Percentiles rank a stretch among this genome's conserved stretches.
phyloP scores from a whole-genome alignment of 37 sponge, comb jelly and placozoan genomes.

The Ianthella basta region DNA sequence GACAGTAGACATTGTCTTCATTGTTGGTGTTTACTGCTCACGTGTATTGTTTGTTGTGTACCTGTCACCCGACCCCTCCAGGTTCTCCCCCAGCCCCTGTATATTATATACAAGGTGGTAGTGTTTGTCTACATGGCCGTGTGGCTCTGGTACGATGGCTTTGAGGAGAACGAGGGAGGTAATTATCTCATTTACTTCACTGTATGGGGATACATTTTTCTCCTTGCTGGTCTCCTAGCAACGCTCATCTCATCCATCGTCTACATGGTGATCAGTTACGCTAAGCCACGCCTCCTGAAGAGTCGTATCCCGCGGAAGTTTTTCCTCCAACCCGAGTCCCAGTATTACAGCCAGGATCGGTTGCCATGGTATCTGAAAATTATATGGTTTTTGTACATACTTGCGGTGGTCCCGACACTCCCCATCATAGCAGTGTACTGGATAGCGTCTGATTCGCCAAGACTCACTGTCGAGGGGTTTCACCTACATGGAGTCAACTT shows the following conservation, averaged over 20 bases:
- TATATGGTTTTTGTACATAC: constrained; percentile 44
- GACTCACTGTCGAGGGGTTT: background rate
- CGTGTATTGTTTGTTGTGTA: background rate
- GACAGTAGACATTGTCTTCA: too few relatives aligned
- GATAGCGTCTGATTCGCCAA: background rate
- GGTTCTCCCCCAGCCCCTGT: constrained; percentile 63
- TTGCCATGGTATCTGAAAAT: constrained; percentile 55
- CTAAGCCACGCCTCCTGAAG: background rate
- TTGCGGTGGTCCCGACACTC: background rate
- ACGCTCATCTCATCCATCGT: background rate
- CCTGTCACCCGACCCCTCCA: background rate
- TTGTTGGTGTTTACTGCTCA: background rate
- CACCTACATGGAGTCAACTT: constrained; percentile 64
- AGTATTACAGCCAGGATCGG: constrained; percentile 37
- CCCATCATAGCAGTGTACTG: constrained; percentile 48
- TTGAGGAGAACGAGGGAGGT: background rate
- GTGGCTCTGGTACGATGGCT: constrained; percentile 34
- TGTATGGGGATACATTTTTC: constrained; percentile 16
- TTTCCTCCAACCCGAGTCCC: background rate
- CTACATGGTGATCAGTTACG: background rate
- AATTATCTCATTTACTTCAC: constrained; percentile 56
- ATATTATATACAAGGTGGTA: constrained; percentile 37
- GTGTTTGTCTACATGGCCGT: constrained; percentile 37
- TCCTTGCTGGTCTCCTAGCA: constrained; percentile 6
- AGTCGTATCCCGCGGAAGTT: background rate